phyloP scores from a whole-genome alignment of 2,888 invertebrate genomes.

The Temnothorax ravouxi region DNA sequence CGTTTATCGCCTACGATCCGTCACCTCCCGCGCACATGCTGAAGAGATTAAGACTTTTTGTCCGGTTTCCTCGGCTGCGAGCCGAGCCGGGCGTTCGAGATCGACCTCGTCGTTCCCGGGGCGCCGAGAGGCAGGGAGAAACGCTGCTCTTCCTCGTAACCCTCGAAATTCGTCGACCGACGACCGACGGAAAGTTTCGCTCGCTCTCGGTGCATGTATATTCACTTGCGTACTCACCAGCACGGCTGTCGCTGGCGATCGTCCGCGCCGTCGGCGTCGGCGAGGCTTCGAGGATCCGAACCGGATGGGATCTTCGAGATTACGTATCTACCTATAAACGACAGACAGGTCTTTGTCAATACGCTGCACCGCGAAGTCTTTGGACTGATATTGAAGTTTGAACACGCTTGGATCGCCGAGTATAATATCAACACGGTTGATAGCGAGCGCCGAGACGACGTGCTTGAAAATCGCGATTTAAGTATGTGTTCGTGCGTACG shows the following conservation, averaged over 20 bases:
- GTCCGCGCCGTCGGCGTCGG: conserved; percentile 16
- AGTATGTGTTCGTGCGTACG: too few relatives aligned
- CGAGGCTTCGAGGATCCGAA: background rate
- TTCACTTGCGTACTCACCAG: conserved; percentile 60
- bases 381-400: background rate
- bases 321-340: conserved; percentile 45
- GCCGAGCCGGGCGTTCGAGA: conserved; percentile 41
- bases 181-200: conserved; percentile 17
- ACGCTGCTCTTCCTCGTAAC: conserved; percentile 29
- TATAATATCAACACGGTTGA: background rate
- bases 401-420: background rate
- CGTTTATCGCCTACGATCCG: conserved; percentile 76
- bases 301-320: background rate
- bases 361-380: background rate
- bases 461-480: background rate
- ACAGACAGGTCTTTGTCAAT: background rate
- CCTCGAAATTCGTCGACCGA: background rate
- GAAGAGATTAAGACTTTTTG: conserved; percentile 83
- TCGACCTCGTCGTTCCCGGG: conserved; percentile 37
- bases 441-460: background rate
- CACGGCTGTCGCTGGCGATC: conserved; percentile 1
- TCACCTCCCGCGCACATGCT: conserved; percentile 80
- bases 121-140: conserved; percentile 44
- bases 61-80: conserved; percentile 64
- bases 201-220: background rate